Evolutionary conservation across 1,140 invertebrate genomes (phyloP), one percentile per base, ranked within the genome.

Genomic region (Venturia canescens): DNA sequence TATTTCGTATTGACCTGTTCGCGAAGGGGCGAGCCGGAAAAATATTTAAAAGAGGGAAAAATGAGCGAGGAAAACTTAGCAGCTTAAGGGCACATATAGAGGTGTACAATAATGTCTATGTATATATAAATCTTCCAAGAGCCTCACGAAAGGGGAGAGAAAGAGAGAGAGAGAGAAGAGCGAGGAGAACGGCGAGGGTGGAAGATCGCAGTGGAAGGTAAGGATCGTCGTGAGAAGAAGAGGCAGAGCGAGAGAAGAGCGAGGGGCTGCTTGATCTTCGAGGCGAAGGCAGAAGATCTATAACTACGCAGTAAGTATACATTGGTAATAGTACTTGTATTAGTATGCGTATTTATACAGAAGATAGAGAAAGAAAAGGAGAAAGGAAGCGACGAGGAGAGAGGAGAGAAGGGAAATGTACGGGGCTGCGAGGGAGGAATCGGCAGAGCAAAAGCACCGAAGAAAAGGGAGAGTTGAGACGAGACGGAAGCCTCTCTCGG

Each of bases 401-500:
- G 80, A 53, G 38, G 53, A 18, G 80, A 31, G 23, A 26, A 60
- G 21, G 23, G 60, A 63, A 63, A 27, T 63, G 60, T 63, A n/a
- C 16, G 34, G 70, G 53, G n/a, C n/a, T n/a, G n/a, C n/a, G 76
- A 34, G 67, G n/a, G 74, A 79, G 80, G 70, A 57, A 75, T 72
- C 81, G 74, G 78, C 79, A 84, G 81, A 83, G 75, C 63, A 82
- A 72, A 67, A 16, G 63, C 53, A 34, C 48, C 70, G 81, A 53
- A 83, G 79, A 70, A 66, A 74, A 69, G 80, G 67, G 76, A 69
- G 81, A 34, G 34, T 50, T 76, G 79, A 75, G 66, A 80, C 72
- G 78, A 82, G 63, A 83, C 63, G 78, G 67, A 78, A 75, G 76
- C 75, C 81, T 82, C 77, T 79, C 81, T 79, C 63, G 81, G 81